Conservation (phyloP, 2,113 vertebrate genomes). For the Corapipo altera region DNA sequence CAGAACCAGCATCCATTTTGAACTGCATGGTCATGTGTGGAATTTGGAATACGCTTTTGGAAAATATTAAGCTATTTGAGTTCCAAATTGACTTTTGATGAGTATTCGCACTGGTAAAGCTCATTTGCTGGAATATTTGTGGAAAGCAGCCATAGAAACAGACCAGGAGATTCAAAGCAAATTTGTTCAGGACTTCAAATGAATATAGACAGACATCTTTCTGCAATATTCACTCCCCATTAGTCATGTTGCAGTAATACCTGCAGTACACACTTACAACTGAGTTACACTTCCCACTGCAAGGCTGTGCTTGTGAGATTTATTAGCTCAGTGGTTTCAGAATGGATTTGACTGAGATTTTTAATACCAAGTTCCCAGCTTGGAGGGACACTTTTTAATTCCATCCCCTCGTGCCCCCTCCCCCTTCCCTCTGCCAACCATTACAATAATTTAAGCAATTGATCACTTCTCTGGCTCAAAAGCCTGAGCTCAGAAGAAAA, state of each 20-base stretch:
- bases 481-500: neutral
- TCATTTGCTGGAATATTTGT: slow-evolving; percentile 59
- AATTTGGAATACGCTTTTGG: slow-evolving; percentile 60
- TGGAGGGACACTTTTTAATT: slow-evolving; percentile 61
- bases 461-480: slow-evolving; percentile 3
- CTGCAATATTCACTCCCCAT: slow-evolving; percentile 24
- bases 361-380: slow-evolving; percentile 67
- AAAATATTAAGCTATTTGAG: slow-evolving; percentile 63
- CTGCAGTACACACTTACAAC: slow-evolving; percentile 53
- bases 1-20: slow-evolving; percentile 25
- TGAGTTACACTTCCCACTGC: slow-evolving; percentile 65
- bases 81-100: slow-evolving; percentile 69
- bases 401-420: neutral
- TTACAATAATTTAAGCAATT: slow-evolving; percentile 43
- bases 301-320: slow-evolving; percentile 60
- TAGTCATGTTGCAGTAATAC: slow-evolving; percentile 61
- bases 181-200: slow-evolving; percentile 67
- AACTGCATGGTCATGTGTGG: slow-evolving; percentile 50
- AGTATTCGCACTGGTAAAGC: slow-evolving; percentile 44
- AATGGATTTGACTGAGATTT: slow-evolving; percentile 60
- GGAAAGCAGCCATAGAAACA: slow-evolving; percentile 61
- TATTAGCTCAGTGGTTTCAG: slow-evolving; percentile 57
- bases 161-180: slow-evolving; percentile 62
- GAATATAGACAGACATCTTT: slow-evolving; percentile 54
- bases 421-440: slow-evolving; percentile 24